phyloP scores from a whole-genome alignment of 2,888 invertebrate genomes.

The Drosophila nr. perissopoda region DNA sequence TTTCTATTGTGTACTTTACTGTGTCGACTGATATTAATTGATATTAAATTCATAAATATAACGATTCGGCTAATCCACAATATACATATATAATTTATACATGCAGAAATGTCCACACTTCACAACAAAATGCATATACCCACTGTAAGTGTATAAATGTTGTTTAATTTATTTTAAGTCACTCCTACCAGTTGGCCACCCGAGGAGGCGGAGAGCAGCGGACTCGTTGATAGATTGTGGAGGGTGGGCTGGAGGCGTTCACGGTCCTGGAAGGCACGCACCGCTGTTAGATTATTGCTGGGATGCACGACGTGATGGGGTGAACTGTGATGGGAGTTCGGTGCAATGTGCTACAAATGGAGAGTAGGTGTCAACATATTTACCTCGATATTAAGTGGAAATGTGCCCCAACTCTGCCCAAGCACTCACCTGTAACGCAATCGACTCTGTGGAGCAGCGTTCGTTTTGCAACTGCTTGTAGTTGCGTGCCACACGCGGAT shows the following conservation, averaged over 20 bases:
- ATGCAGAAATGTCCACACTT: not conserved
- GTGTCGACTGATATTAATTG: not conserved
- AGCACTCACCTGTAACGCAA: slow-evolving; percentile 87
- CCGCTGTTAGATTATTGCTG: slow-evolving; percentile 87
- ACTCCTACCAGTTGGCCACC: slow-evolving; percentile 76
- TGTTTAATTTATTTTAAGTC: not conserved
- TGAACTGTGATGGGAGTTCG: slow-evolving; percentile 86
- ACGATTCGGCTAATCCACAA: not conserved
- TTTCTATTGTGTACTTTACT: not conserved
- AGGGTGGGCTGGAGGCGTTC: slow-evolving; percentile 77
- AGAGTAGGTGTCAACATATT: slow-evolving; percentile 18
- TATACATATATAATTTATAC: not conserved
- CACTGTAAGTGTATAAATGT: not conserved
- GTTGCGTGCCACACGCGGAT: slow-evolving; percentile 87
- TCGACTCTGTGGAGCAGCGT: slow-evolving; percentile 87
- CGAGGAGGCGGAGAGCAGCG: slow-evolving; percentile 81
- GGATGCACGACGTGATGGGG: slow-evolving; percentile 92
- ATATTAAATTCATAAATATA: not conserved
- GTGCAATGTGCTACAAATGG: slow-evolving; percentile 60
- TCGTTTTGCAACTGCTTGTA: slow-evolving; percentile 86
- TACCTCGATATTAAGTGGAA: not conserved
- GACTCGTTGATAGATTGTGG: slow-evolving; percentile 84
- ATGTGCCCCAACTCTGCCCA: not conserved
- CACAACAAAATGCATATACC: not conserved
- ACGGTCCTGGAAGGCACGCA: slow-evolving; percentile 87